Conservation (phyloP, 53 echinoderm and acorn worm species). For the Patiria pectinifera region DNA sequence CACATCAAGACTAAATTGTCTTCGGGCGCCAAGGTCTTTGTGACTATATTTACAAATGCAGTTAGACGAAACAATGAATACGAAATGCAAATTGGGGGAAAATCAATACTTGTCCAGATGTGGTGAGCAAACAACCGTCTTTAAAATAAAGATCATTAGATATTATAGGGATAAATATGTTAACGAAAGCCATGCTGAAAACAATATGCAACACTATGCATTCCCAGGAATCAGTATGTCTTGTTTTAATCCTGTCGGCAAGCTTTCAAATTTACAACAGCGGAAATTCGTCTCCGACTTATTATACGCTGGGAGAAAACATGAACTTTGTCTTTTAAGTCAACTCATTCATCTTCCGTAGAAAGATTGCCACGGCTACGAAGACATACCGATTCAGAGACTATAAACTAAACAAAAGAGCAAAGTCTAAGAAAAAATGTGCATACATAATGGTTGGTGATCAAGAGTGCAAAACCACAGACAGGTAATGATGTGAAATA, state of each 20-base stretch:
- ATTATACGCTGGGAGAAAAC: not conserved
- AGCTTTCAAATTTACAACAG: not conserved
- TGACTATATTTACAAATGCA: not conserved
- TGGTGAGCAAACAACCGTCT: not conserved
- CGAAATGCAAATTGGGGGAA: not conserved
- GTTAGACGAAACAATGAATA: conserved; percentile 2
- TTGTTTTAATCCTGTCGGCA: not conserved
- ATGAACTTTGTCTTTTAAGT: not conserved
- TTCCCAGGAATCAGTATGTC: conserved; percentile 19
- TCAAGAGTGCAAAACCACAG: conserved; percentile 59
- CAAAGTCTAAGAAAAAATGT: conserved; percentile 35
- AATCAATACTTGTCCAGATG: not conserved
- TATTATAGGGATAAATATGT: not conserved
- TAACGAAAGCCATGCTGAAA: conserved; percentile 51
- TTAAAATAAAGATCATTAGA: not conserved
- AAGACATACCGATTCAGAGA: conserved; percentile 39
- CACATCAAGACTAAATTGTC: not conserved
- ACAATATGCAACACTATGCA: conserved; percentile 23
- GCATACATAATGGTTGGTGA: conserved; percentile 36
- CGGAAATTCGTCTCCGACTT: not conserved
- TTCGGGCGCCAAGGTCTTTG: not conserved
- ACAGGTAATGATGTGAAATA: conserved; percentile 63
- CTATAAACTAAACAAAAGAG: not conserved
- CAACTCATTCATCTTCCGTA: not conserved
- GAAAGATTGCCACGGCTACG: not conserved